Evolutionary conservation across 2,888 invertebrate species (phyloP).

Genomic region (Andrena camellia): DNA sequence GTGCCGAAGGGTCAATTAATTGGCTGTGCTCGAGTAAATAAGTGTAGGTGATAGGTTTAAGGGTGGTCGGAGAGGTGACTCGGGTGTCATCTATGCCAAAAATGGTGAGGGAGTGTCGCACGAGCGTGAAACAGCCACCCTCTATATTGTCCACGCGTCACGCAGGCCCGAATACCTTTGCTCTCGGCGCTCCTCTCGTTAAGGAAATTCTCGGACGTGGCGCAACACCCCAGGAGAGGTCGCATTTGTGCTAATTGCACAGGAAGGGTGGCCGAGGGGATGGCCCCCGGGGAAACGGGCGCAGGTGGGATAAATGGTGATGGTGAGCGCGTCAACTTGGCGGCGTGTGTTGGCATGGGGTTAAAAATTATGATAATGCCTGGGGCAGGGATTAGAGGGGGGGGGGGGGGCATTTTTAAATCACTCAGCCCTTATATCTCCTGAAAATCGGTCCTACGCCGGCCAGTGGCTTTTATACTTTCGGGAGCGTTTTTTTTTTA

Average conservation of each 20-base stretch:
- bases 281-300: slow-evolving; percentile 36
- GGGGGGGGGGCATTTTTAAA: not conserved
- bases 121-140: not conserved
- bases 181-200: not conserved
- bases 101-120: no score
- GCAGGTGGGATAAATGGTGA: slow-evolving; percentile 48
- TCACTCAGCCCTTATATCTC: not conserved
- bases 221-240: slow-evolving; percentile 32
- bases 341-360: slow-evolving; percentile 31
- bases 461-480: no score
- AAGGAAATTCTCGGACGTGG: slow-evolving; percentile 33
- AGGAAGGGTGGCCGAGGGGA: slow-evolving; percentile 33
- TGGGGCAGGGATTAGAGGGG: not conserved
- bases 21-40: not conserved
- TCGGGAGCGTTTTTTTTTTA: no score
- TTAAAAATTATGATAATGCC: slow-evolving; percentile 45
- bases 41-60: not conserved
- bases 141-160: slow-evolving; percentile 13
- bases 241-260: slow-evolving; percentile 57
- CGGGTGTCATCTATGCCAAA: no score
- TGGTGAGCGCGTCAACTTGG: slow-evolving; percentile 50
- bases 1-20: not conserved
- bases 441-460: not conserved
- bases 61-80: no score
- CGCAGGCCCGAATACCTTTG: not conserved